Conservation (phyloP, 2,797 vertebrate species). For the Sebastes jordani region DNA sequence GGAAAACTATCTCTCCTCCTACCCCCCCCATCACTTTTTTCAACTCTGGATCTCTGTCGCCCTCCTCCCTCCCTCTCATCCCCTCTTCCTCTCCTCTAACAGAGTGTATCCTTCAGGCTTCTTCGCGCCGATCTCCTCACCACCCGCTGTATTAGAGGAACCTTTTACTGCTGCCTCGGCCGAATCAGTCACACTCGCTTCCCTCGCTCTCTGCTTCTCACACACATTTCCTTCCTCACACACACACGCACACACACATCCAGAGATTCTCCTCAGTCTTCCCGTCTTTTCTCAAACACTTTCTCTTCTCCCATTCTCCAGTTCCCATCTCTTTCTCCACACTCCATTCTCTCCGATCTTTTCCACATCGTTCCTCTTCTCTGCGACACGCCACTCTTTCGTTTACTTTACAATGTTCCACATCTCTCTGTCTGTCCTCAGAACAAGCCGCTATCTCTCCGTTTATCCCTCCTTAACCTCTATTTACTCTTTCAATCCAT, state of each 20-base stretch:
- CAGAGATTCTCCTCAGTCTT: constrained; percentile 45
- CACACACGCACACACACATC: not conserved
- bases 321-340: constrained; percentile 52
- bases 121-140: constrained; percentile 64
- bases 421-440: constrained; percentile 44
- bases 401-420: constrained; percentile 37
- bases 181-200: constrained; percentile 73
- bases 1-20: constrained; percentile 31
- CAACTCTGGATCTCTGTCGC: constrained; percentile 27
- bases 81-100: constrained; percentile 56
- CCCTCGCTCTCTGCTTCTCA: constrained; percentile 33
- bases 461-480: constrained; percentile 70
- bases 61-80: constrained; percentile 21
- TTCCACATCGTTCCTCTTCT: constrained; percentile 42
- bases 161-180: constrained; percentile 66
- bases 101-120: constrained; percentile 72
- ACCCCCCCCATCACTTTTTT: constrained; percentile 44
- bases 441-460: constrained; percentile 52
- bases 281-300: constrained; percentile 35
- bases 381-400: constrained; percentile 20
- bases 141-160: constrained; percentile 66
- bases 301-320: constrained; percentile 38
- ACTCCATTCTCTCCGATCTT: constrained; percentile 47
- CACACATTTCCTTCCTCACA: constrained; percentile 21
- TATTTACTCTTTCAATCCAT: constrained; percentile 71